Evolutionary conservation across 2,797 vertebrate species (phyloP).

Genomic region (Novumbra hubbsi): DNA sequence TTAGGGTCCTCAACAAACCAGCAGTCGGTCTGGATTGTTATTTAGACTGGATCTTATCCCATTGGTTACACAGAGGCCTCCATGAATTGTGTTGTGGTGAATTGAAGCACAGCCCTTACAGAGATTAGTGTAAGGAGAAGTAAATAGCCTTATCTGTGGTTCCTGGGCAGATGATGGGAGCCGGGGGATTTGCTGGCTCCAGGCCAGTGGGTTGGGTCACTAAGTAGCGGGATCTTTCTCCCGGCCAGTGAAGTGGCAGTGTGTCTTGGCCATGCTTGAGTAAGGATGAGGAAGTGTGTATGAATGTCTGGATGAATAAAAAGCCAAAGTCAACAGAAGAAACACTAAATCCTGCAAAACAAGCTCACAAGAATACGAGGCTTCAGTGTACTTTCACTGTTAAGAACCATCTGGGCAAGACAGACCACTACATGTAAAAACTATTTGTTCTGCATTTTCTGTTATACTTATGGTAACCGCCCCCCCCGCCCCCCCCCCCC

Average conservation of each 20-base stretch:
- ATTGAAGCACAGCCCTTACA: neutral
- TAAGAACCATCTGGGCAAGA: neutral
- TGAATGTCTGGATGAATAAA: neutral
- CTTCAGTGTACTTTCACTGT: neutral
- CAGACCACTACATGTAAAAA: neutral
- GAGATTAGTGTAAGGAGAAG: neutral
- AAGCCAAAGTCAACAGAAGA: no score
- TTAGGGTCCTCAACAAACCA: neutral
- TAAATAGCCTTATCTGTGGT: neutral
- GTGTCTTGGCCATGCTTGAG: neutral
- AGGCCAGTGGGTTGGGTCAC: neutral
- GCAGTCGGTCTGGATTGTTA: neutral
- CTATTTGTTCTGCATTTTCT: neutral
- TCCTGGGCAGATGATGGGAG: neutral
- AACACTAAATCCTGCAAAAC: no score
- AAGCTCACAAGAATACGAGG: neutral
- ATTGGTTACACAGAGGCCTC: conserved; percentile 5
- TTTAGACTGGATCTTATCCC: conserved; percentile 16
- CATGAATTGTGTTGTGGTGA: neutral
- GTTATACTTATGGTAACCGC: neutral
- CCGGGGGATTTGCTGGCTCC: neutral
- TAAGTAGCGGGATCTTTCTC: neutral
- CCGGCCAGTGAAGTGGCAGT: neutral
- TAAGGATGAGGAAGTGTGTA: neutral
- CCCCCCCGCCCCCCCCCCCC: neutral